Evolutionary conservation across 2,797 vertebrate genomes (phyloP).

Genomic region (Scomberomorus guttatus): DNA sequence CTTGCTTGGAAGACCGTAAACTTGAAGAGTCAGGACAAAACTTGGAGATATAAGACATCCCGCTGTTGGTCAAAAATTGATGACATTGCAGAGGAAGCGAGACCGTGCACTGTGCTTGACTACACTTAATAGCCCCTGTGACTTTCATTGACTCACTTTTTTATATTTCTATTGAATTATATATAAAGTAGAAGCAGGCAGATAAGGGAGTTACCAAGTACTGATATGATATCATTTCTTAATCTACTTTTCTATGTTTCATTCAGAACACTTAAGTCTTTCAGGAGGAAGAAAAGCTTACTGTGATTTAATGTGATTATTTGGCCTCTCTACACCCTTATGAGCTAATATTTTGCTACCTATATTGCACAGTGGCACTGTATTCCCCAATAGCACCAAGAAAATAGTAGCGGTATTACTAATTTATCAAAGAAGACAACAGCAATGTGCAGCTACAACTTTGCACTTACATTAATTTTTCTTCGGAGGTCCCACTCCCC

Average conservation of each 20-base stretch:
- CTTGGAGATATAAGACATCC: neutral
- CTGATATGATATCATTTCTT: too few species aligned
- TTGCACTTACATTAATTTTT: slow-evolving; percentile 15
- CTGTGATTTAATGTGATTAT: too few species aligned
- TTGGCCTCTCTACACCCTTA: too few species aligned
- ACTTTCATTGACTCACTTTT: too few species aligned
- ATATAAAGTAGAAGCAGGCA: too few species aligned
- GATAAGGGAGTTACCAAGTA: too few species aligned
- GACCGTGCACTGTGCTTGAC: too few species aligned
- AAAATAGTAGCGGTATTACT: neutral
- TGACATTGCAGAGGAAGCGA: slow-evolving; percentile 1
- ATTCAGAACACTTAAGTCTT: too few species aligned
- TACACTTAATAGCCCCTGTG: neutral
- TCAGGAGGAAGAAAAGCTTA: too few species aligned
- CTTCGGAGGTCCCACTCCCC: neutral
- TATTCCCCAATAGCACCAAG: neutral
- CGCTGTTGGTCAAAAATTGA: neutral
- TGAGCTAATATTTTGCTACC: neutral
- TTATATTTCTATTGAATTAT: too few species aligned
- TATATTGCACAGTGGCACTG: neutral
- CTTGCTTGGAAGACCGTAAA: slow-evolving; percentile 6
- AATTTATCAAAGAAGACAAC: slow-evolving; percentile 17
- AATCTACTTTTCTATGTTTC: too few species aligned
- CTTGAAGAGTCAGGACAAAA: slow-evolving; percentile 26
- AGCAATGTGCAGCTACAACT: neutral